Evolutionary conservation across 2,888 invertebrate genomes (phyloP).

Genomic region (Didymodactylos carnosus): DNA sequence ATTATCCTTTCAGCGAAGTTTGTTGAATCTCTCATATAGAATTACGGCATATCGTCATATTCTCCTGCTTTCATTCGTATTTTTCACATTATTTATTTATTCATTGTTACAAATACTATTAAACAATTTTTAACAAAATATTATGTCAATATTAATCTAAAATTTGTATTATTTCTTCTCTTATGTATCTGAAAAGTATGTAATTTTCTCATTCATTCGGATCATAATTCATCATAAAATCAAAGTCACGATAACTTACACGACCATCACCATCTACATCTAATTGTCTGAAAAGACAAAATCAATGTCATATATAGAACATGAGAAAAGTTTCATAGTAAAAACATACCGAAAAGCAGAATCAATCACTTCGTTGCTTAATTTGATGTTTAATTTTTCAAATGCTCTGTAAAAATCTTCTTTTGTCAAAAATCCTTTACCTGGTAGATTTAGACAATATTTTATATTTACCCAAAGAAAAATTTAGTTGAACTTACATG

Average conservation of each 20-base stretch:
- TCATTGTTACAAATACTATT: too few relatives aligned
- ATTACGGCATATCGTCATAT: too few relatives aligned
- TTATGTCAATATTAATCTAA: too few relatives aligned
- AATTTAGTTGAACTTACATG: not conserved
- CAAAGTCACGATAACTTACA: slow-evolving; percentile 12
- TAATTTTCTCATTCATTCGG: not conserved
- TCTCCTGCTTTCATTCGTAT: too few relatives aligned
- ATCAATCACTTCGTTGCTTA: not conserved
- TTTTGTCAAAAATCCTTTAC: slow-evolving; percentile 10
- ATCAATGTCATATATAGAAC: not conserved
- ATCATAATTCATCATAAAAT: slow-evolving; percentile 9
- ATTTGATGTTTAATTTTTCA: not conserved
- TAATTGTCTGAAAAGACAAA: not conserved
- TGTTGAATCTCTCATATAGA: too few relatives aligned
- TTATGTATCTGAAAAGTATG: too few relatives aligned
- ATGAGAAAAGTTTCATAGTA: not conserved
- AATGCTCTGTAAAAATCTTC: slow-evolving; percentile 1
- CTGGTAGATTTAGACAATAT: not conserved
- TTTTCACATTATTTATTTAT: too few relatives aligned
- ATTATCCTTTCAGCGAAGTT: too few relatives aligned
- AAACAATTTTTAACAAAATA: too few relatives aligned
- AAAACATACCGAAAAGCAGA: not conserved
- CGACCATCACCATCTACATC: slow-evolving; percentile 10
- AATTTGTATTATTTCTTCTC: too few relatives aligned
- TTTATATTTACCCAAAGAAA: not conserved